phyloP scores from a whole-genome alignment of 1,140 invertebrate genomes.

The Bombus terrestris region DNA sequence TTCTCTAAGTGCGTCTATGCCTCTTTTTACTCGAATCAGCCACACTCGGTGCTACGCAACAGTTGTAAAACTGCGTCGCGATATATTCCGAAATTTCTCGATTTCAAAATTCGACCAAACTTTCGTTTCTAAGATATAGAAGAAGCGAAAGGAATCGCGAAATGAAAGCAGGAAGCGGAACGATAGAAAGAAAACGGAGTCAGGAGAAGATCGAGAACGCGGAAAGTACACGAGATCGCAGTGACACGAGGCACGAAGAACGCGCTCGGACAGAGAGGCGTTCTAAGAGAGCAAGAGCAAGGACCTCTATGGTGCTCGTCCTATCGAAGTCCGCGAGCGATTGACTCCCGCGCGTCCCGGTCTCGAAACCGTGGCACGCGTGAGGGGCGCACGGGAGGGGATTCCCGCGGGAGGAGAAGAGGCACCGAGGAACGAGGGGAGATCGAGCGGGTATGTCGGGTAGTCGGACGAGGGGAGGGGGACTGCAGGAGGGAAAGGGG shows the following conservation, averaged over 20 bases:
- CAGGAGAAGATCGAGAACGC: not conserved
- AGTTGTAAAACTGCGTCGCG: not conserved
- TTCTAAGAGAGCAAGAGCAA: constrained; percentile 38
- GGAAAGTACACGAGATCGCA: constrained; percentile 1
- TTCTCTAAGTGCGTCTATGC: not conserved
- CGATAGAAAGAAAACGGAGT: not conserved
- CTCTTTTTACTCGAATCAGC: no score
- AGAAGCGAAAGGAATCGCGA: not conserved
- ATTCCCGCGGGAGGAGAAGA: constrained; percentile 55
- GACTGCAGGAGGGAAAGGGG: constrained; percentile 44
- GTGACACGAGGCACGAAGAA: constrained; percentile 15
- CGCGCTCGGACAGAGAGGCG: constrained; percentile 17
- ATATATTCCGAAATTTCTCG: not conserved
- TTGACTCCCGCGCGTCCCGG: constrained; percentile 79
- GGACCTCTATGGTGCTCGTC: constrained; percentile 65
- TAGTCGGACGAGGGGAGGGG: constrained; percentile 23
- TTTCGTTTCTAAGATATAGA: not conserved
- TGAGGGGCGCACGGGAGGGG: constrained; percentile 67
- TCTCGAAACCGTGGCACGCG: constrained; percentile 76
- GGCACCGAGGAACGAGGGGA: constrained; percentile 9
- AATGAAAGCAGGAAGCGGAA: not conserved
- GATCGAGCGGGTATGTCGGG: constrained; percentile 11
- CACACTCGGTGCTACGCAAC: not conserved
- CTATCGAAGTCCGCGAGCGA: constrained; percentile 79
- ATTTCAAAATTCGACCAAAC: not conserved